Evolutionary conservation across 2,888 invertebrate genomes (phyloP).

Genomic region (Platycheirus albimanus): DNA sequence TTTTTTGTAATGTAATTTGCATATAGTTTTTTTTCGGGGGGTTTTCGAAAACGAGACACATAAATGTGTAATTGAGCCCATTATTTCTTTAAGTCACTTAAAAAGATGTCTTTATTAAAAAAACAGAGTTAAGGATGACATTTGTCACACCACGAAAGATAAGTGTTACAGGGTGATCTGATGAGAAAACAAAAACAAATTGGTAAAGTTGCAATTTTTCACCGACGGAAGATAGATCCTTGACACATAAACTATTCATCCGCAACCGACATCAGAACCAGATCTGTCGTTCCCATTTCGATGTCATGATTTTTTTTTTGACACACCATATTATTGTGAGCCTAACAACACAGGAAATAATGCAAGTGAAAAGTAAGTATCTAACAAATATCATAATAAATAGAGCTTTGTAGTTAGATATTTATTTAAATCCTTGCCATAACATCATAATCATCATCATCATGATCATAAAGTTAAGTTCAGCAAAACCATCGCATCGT

Average conservation of each 20-base stretch:
- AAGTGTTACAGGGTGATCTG: too few species aligned
- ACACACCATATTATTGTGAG: neutral
- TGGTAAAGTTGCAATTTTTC: neutral
- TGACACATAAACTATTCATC: constrained; percentile 5
- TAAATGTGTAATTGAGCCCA: constrained; percentile 6
- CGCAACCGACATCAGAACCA: neutral
- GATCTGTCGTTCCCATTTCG: constrained; percentile 2
- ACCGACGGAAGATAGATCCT: neutral
- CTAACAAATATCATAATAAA: too few species aligned
- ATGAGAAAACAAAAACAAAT: too few species aligned
- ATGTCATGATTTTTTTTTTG: neutral
- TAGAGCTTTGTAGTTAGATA: neutral
- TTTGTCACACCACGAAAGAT: too few species aligned
- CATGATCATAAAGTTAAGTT: too few species aligned
- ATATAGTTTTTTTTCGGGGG: neutral
- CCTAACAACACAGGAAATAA: constrained; percentile 20
- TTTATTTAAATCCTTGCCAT: constrained; percentile 16
- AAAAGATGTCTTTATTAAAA: too few species aligned
- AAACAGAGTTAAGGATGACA: too few species aligned
- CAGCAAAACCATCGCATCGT: neutral
- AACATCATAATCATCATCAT: neutral
- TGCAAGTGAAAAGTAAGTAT: too few species aligned
- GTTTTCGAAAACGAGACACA: neutral
- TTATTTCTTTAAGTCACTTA: neutral
- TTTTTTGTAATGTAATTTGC: constrained; percentile 10